Evolutionary conservation across 92 coral and sea anemone species (phyloP), one percentile per base, ranked within the genome.

Genomic region (Porites rus): DNA sequence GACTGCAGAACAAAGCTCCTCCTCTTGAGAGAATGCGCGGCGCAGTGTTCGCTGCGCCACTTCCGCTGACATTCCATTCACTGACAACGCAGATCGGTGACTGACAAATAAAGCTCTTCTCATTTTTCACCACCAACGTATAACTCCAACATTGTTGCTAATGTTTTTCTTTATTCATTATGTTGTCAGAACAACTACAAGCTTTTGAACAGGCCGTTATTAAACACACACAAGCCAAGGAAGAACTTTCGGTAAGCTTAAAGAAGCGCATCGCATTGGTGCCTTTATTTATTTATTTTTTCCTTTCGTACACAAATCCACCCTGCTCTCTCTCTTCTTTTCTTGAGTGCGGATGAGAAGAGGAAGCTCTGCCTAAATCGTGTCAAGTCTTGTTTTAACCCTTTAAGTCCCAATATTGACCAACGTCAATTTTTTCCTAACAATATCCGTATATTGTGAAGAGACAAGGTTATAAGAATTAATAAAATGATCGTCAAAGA

Each of bases 1-100:
- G 99, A 17, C 89, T 97, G 20, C 98, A 97, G 79, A 97, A 97
- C 90, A 97, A 91, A 76, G 99, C 99, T 63, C 99, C 99, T 8
- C 84, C 87, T 25, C 60, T 97, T 67, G 99, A 97, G 72, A 88
- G 98, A 77, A 92, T 97, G 94, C 95, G 99, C 4, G 99, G 99
- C 16, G 97, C 94, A 0, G 99, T 97, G 46, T 95, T 95, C 56
- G 93, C 99, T 58, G 96, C 98, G 3, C 99, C 99, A 2, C 90
- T 97, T 17, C 98, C 98, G 18, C 81, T 86, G 10, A 80, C 91
- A 0, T 93, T 89, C 82, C 93, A 93, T 80, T 90, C 93, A 7
- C 84, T 94, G 20, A 89, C 95, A 19, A 92, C 96, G n/a, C 98
- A 97, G 79, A 92, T 97, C 61, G 99, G 99, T 97, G 80, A 81